Evolutionary conservation across 2,888 invertebrate genomes (phyloP), one percentile per base, ranked within the genome.

Genomic region (Mythimna impura): DNA sequence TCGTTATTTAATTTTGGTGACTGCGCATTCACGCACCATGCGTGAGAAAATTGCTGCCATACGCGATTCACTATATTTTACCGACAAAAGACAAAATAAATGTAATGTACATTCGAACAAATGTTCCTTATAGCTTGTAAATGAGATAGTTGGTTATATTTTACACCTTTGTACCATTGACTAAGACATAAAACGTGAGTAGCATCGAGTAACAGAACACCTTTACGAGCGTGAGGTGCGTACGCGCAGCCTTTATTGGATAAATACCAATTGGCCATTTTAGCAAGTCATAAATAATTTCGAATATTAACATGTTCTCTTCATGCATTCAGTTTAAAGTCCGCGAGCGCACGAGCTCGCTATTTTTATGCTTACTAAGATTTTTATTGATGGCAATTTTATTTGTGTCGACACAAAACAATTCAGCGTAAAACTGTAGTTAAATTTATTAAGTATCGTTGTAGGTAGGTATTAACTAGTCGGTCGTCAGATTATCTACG

Each of bases 111-210:
- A 22, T 66, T 78, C 65, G 34, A 73, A 66, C 55, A 65, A 81
- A 67, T 50, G 63, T 22, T 73, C 40, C 57, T 17, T 70, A 67
- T 9, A 61, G 58, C 30, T 67, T 81, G 55, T 61, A 66, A 73
- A 77, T 80, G 43, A 70, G 70, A 52, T 66, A 64, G 62, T 62
- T 71, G 55, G 64, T 55, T 75, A 74, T 71, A 83, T 78, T 83
- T 86, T 76, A 81, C 82, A 86, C 82, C 85, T 86, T 84, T 83
- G 80, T 76, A 77, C 63, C 68, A 72, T 79, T 73, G 70, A 76
- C 63, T 73, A 67, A 78, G 81, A 58, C 73, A 78, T 81, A 72
- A 81, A 74, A 85, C 85, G 86, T 85, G 85, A 81, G 76, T 63
- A 63, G 86, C 80, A 79, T 82, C 76, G 68, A 76, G 62, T 76